Base-by-base conservation (phyloP, 1,140 invertebrate species). In the Meloidogyne chitwoodi region DNA sequence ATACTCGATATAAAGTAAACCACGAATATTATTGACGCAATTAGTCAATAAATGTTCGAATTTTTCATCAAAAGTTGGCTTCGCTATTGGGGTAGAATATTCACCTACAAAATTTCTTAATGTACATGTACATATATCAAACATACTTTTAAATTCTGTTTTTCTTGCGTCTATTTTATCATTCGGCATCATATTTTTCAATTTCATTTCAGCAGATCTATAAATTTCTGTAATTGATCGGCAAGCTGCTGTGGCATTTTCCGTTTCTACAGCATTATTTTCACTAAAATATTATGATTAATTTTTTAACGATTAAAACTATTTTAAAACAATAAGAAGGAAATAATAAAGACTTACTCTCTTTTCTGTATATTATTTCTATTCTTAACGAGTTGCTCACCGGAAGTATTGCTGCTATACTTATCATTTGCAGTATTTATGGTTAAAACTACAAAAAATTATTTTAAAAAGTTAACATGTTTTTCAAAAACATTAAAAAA, bases 141-240 rank as follows among this genome's bases (percentile, higher is more conserved):
- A 31, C 1, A n/a, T 71, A 14, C 24, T 72, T 72, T 72, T 56
- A 48, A 48, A 48, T 31, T 38, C 68, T 70, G 26, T 27, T 38
- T 73, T 34, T 38, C 27, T 38, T 34, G n/a, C 1, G 5, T 19
- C 11, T 11, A 22, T 24, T 8, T 71, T 31, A 6, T 26, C 66
- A n/a, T 74, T 65, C 5, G 62, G 62, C 44, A 81, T 81, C 72
- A 81, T 65, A 61, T 82, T 81, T 61, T 81, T 80, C 16, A 81
- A 67, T 29, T 74, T 79, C 19, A 81, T 82, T 41, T 82, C 81
- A 26, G 81, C 81, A n/a, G 81, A 79, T 22, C 82, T 48, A 68
- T 82, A 82, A 41, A 82, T 83, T 65, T 82, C 81, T 5, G 81
- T 82, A 24, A 82, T 82, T 24, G 82, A 84, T 1, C 81, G 79